Conservation (phyloP, 2,113 vertebrate species). For the Pseudopodoces humilis region DNA sequence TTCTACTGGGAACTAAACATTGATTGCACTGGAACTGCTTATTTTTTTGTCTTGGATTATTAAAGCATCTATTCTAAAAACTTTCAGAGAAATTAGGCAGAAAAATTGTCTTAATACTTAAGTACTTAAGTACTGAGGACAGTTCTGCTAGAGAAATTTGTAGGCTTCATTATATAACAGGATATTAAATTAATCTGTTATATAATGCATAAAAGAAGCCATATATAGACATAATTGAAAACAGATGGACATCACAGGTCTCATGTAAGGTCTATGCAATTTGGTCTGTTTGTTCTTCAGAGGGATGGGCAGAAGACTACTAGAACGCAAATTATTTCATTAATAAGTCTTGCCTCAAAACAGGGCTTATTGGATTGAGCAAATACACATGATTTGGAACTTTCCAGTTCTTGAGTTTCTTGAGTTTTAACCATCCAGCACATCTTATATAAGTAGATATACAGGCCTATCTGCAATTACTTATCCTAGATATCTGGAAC, state of each 20-base stretch:
- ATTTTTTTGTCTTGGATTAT: neutral
- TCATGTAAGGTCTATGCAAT: neutral
- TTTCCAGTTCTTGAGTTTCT: neutral
- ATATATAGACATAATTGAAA: neutral
- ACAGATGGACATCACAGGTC: neutral
- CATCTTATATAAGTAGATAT: neutral
- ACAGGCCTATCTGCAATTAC: neutral
- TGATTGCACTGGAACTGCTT: neutral
- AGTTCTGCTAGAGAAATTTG: neutral
- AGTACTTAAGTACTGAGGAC: neutral
- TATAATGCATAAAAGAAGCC: neutral
- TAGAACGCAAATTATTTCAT: neutral
- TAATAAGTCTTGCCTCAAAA: neutral
- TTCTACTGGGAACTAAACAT: neutral
- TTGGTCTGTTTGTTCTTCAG: neutral
- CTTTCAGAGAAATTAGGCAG: neutral
- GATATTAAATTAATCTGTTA: neutral
- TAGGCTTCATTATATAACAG: neutral
- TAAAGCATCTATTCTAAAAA: neutral
- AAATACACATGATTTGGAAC: neutral
- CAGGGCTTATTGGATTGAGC: neutral
- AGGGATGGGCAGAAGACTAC: neutral
- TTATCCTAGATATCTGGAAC: neutral
- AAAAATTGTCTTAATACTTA: neutral
- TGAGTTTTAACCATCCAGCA: neutral